These are phyloP conservation scores for Microhierax caerulescens DNA, from an alignment of 2,797 vertebrate genomes.

Conservation along the genomic window DNA sequence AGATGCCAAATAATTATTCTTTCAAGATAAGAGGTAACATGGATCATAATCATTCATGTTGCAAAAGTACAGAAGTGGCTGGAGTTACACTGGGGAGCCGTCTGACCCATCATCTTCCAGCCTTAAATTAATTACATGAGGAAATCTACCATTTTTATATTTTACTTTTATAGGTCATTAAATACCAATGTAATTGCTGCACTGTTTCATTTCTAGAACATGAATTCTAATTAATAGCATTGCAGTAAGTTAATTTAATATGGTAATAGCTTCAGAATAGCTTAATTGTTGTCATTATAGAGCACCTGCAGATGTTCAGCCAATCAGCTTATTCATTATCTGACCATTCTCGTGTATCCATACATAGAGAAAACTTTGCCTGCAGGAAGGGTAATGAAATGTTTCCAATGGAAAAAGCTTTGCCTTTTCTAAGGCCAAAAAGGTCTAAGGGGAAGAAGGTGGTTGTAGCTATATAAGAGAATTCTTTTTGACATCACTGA, in stretches of 20 bases:
- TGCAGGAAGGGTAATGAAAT: background rate
- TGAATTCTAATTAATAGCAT: slow-evolving; percentile 58
- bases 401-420: background rate
- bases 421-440: background rate
- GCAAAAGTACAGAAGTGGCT: background rate
- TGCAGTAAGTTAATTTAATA: slow-evolving; percentile 44
- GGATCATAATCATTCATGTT: background rate
- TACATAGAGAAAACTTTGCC: background rate
- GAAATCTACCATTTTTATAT: slow-evolving; percentile 20
- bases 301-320: slow-evolving; percentile 54
- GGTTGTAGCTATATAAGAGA: background rate
- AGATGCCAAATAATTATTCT: background rate
- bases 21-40: background rate
- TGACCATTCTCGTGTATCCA: background rate
- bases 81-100: background rate
- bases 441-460: background rate
- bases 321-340: slow-evolving; percentile 33
- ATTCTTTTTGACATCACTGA: background rate
- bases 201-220: slow-evolving; percentile 28
- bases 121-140: slow-evolving; percentile 24
- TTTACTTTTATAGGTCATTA: slow-evolving; percentile 50
- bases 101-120: background rate
- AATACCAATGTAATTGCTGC: slow-evolving; percentile 30
- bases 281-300: slow-evolving; percentile 65
- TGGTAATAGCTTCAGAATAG: slow-evolving; percentile 62